Base-by-base conservation (phyloP, 2,888 invertebrate genomes). In the Drosophila yooni region DNA sequence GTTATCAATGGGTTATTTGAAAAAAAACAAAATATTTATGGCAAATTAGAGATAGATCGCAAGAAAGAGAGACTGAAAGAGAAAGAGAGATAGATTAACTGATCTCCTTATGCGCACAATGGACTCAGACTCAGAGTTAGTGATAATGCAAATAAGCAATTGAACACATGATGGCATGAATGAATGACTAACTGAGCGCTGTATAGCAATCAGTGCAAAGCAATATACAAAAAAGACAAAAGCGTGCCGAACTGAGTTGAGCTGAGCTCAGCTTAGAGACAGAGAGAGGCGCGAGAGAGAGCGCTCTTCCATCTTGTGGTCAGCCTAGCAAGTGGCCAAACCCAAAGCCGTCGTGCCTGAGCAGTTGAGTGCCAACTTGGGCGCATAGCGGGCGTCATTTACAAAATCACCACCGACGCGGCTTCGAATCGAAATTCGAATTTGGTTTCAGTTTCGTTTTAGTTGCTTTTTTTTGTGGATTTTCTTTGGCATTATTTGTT, bases 361-460 rank as follows among this genome's bases (percentile, higher is more conserved):
- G 48, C 71, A 79, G 83, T 89, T 79, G 87, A 83, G 69, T 70
- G 76, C 67, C 80, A 87, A 76, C 82, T 90, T 86, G 87, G 85
- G 78, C 81, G 84, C 90, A 79, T 70, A 78, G 74, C 87, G 83
- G 91, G 78, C 73, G 78, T 81, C 60, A 66, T 76, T 81, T 69
- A 48, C 50, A 76, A 69, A 70, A 67, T 72, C 54, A 68, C 46
- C 50, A 48, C 52, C 36, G 38, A 50, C 65, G 69, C 67, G 64
- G 66, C 25, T 61, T 56, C 57, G 53, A 62, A 59, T 52, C 64
- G 59, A 79, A 74, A 40, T 66, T 77, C 53, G 64, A 46, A 36
- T 53, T 74, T 36, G 7, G 34, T 56, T 69, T 66, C 53, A 18
- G 60, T 62, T 66, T 74, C 60, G 61, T 54, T 69, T 57, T 51